These are phyloP conservation scores for Eidolon dupreanum DNA, from an alignment of 2,797 vertebrate genomes.

Conservation along the genomic window DNA sequence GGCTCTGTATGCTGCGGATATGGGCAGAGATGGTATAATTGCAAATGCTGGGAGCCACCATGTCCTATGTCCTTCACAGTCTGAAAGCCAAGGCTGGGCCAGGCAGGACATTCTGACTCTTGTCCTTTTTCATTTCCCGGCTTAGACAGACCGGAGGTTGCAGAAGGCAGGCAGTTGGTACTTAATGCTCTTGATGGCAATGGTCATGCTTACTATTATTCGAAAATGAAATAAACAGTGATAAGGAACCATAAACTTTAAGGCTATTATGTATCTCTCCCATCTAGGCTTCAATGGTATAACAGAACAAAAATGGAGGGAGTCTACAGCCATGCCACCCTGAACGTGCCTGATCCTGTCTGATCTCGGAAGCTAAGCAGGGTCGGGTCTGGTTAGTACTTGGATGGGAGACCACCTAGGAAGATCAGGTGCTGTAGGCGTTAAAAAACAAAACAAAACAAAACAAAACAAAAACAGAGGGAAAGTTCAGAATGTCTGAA, in stretches of 20 bases:
- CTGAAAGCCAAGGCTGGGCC: not conserved
- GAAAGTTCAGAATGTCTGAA: not conserved
- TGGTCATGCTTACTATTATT: not conserved
- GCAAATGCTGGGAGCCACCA: not conserved
- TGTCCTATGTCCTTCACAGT: not conserved
- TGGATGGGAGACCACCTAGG: no score
- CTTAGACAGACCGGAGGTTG: not conserved
- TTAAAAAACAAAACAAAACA: no score
- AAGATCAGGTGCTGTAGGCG: no score
- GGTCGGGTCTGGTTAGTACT: no score
- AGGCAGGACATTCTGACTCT: not conserved
- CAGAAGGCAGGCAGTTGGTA: not conserved
- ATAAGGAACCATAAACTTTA: not conserved
- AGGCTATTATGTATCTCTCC: not conserved
- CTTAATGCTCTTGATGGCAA: not conserved
- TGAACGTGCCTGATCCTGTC: no score
- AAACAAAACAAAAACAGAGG: not conserved
- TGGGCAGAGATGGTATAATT: rapidly evolving
- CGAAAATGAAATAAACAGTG: not conserved
- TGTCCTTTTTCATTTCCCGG: not conserved
- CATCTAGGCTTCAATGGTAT: not conserved
- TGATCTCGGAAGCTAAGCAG: no score
- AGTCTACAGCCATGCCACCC: no score
- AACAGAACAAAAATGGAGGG: not conserved
- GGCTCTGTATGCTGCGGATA: not conserved